Base-by-base conservation (phyloP, 2,888 invertebrate genomes). In the Morpho helenor region DNA sequence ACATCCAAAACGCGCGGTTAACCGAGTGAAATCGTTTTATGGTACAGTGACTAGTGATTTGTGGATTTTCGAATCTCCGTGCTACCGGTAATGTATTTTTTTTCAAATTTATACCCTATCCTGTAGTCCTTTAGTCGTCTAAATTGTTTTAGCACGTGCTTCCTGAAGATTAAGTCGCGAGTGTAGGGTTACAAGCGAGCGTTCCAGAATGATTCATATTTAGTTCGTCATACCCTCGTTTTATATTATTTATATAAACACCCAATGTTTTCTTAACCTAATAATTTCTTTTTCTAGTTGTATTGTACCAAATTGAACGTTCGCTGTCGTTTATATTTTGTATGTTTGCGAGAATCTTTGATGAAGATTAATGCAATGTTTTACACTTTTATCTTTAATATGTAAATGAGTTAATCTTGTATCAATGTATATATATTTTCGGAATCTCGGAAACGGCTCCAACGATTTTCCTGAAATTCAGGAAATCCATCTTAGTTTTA, bases 181-280 rank as follows among this genome's bases (percentile, higher is more conserved):
- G 87, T 85, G 80, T 89, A 80, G 79, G 82, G 82, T 89, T 89
- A 78, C 88, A 89, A 82, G 86, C 84, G 80, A 75, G 77, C 68
- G 82, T 79, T 84, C 82, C 83, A 82, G 83, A 82, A 82, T 76
- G 55, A 68, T 64, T 63, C 52, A 57, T 57, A 56, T 79, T 77
- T 77, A 75, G 68, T 68, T 70, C 76, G 79, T 80, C 80, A 77
- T 76, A 76, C 71, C 69, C 64, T 62, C 70, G 67, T 73, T 65
- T 60, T 71, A 74, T 68, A 69, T 66, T 63, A 67, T 64, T 66
- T 65, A 66, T 67, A 62, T 61, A 52, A 68, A 67, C 56, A 67
- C 62, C 78, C 77, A 76, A 68, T 67, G 66, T 73, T 80, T 77
- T 80, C 66, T 72, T 86, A 87, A 86, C 86, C 85, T 83, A 72